phyloP scores from a whole-genome alignment of 2,888 invertebrate species.

The Ptilodon capucinus region DNA sequence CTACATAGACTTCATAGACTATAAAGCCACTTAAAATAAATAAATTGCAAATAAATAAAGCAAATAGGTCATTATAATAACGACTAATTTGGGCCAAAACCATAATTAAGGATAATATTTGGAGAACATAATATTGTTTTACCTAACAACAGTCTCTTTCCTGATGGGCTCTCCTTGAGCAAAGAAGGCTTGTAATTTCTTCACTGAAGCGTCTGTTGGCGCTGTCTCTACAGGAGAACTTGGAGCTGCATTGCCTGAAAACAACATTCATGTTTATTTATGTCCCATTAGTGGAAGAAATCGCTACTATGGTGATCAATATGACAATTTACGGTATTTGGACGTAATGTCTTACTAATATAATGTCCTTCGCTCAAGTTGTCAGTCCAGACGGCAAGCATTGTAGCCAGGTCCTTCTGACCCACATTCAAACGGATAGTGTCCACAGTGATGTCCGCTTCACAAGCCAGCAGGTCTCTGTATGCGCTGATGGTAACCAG shows the following conservation, averaged over 20 bases:
- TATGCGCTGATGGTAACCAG: conserved; percentile 34
- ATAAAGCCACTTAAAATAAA: too few relatives aligned
- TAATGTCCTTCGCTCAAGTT: conserved; percentile 85
- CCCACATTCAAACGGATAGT: conserved; percentile 86
- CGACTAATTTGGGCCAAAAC: too few relatives aligned
- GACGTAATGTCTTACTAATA: conserved; percentile 62
- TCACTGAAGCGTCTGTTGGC: conserved; percentile 81
- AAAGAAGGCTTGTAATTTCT: conserved; percentile 88
- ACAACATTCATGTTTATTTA: background rate
- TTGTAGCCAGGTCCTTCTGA: conserved; percentile 88
- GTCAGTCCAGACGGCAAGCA: conserved; percentile 87
- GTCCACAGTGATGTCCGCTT: conserved; percentile 86
- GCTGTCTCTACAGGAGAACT: conserved; percentile 67
- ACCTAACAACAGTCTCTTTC: conserved; percentile 82
- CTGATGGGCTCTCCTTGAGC: conserved; percentile 85
- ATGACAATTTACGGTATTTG: too few relatives aligned
- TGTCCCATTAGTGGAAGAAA: background rate
- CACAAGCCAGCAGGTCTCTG: conserved; percentile 76
- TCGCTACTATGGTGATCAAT: too few relatives aligned
- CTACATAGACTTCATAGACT: too few relatives aligned
- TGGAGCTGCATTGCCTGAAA: conserved; percentile 57
- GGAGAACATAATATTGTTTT: too few relatives aligned
- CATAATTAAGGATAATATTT: too few relatives aligned
- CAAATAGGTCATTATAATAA: too few relatives aligned
- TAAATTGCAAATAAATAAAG: background rate